Evolutionary conservation across 2,113 vertebrate species (phyloP), one percentile per base, ranked within the genome.

Genomic region (Otus sunia): DNA sequence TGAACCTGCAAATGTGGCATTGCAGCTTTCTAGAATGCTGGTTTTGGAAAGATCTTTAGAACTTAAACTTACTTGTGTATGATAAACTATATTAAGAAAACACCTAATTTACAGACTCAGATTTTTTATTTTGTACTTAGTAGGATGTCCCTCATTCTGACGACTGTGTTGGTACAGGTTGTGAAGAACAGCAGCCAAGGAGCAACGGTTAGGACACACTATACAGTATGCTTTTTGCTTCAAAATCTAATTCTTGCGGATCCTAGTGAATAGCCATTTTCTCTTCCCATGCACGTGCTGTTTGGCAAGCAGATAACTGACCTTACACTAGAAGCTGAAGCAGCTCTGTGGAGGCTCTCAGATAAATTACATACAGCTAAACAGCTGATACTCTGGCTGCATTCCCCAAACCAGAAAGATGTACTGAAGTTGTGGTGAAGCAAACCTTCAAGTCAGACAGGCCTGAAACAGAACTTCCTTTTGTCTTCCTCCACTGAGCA

Each of bases 281-380:
- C 9, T 53, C 55, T 18, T 64, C 43, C 53, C 5, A 0, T 16
- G 37, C 19, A 2, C 0, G 1, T 4, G 15, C 32, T 60, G 41
- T 29, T 41, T 47, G 22, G 11, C 68, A 85, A 34, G 41, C 39
- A 64, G 68, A 18, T 75, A 11, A 9, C 45, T 39, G 36, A 27
- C 45, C 19, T 73, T 55, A 3, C 1, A 5, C 21, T 77, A 4
- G 36, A 22, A 58, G 45, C 66, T 16, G 9, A 21, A 74, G 47
- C 23, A 52, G 3, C 49, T 49, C 52, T 56, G 5, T 45, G 34
- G 36, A 39, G 29, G 10, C 22, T 68, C 17, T 58, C 16, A 4
- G 75, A 30, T 68, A 49, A 78, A 37, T 12, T 59, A 16, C 7
- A 11, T 21, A 9, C 71, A 52, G 45, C 37, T 32, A 3, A 73